A percentile compares a stretch with the other conserved stretches of the same genome.
Evolutionary conservation across 1,140 invertebrate genomes (phyloP).

Genomic region (Zaprionus camerounensis): DNA sequence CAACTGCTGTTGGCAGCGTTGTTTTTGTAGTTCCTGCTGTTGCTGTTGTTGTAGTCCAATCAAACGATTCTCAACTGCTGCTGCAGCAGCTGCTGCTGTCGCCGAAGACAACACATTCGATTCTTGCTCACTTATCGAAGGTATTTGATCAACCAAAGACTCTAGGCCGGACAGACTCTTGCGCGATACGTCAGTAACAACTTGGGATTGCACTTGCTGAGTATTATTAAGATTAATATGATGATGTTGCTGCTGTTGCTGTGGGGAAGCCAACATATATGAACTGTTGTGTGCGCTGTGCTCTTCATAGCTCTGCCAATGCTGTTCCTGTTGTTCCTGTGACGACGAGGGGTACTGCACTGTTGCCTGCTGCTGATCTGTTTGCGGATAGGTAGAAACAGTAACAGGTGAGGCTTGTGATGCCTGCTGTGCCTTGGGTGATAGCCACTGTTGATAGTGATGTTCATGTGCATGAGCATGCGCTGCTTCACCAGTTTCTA

Average conservation of each 20-base stretch:
- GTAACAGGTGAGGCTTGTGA: slow-evolving; percentile 10
- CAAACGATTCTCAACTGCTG: slow-evolving; percentile 67
- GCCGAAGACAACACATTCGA: slow-evolving; percentile 43
- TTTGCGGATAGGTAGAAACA: slow-evolving; percentile 59
- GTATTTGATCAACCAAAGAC: slow-evolving; percentile 95
- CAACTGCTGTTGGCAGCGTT: slow-evolving; percentile 40
- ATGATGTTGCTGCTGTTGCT: slow-evolving; percentile 39
- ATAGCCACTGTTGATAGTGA: slow-evolving; percentile 66
- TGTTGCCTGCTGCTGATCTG: slow-evolving; percentile 24
- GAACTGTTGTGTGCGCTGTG: slow-evolving; percentile 27
- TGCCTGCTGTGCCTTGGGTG: slow-evolving; percentile 35
- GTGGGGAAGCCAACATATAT: slow-evolving; percentile 55
- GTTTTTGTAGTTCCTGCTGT: slow-evolving; percentile 51
- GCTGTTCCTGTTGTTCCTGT: slow-evolving; percentile 32
- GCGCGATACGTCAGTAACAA: slow-evolving; percentile 90
- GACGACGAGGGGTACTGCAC: slow-evolving; percentile 36
- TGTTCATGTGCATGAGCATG: slow-evolving; percentile 37
- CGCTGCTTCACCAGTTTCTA: slow-evolving; percentile 35
- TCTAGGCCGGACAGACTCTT: slow-evolving; percentile 95
- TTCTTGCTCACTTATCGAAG: slow-evolving; percentile 90
- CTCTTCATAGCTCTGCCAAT: slow-evolving; percentile 62
- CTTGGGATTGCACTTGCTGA: slow-evolving; percentile 1
- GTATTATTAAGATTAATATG: slow-evolving; percentile 35
- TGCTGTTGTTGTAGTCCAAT: slow-evolving; percentile 62
- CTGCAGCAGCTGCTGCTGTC: slow-evolving; percentile 55